Evolutionary conservation across 2,113 vertebrate genomes (phyloP).

Genomic region (Pontoporia blainvillei): DNA sequence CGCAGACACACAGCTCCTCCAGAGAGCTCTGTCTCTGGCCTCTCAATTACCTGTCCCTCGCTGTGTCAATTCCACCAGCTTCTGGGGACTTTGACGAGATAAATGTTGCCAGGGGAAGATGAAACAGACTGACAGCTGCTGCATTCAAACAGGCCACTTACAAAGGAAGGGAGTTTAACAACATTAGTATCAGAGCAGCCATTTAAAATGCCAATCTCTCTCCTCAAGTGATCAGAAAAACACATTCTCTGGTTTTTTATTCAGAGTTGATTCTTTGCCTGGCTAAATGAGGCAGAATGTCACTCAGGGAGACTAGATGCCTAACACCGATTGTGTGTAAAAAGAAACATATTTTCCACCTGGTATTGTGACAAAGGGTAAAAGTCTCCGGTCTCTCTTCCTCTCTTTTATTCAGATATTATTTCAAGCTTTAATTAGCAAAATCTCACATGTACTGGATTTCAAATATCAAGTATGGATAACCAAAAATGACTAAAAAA

Average conservation of each 20-base stretch:
- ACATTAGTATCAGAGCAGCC: not conserved
- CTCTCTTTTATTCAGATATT: not conserved
- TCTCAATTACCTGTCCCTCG: not conserved
- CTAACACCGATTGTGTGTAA: rapidly evolving
- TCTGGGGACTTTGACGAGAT: not conserved
- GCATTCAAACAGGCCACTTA: not conserved
- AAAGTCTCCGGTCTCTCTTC: not conserved
- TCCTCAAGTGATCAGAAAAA: too few relatives aligned
- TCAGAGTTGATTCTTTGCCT: not conserved
- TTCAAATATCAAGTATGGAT: not conserved
- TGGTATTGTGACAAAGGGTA: not conserved
- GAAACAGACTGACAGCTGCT: not conserved
- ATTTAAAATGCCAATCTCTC: not conserved
- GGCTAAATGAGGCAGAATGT: not conserved
- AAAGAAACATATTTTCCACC: not conserved
- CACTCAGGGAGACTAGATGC: rapidly evolving
- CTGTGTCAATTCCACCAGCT: not conserved
- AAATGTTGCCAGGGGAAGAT: not conserved
- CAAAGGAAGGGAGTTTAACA: not conserved
- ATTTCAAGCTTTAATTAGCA: not conserved
- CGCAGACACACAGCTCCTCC: not conserved
- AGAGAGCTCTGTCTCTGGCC: not conserved
- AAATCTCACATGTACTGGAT: not conserved
- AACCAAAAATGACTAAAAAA: not conserved
- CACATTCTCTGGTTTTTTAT: not conserved